Evolutionary conservation across 2,888 invertebrate genomes (phyloP), one percentile per base, ranked within the genome.

Genomic region (Microctonus brassicae): DNA sequence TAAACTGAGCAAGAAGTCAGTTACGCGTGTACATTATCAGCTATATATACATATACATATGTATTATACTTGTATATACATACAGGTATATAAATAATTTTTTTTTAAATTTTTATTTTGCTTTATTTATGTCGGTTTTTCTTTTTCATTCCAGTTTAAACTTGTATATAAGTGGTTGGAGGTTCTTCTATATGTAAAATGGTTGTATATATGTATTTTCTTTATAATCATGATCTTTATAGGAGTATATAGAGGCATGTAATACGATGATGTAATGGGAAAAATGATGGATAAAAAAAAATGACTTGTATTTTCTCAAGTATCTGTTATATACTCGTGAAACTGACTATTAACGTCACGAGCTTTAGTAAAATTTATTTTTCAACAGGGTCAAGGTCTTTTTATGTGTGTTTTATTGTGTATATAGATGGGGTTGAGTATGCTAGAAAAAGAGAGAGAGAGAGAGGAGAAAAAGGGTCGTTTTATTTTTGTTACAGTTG

Each of bases 1-100:
- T 86, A 84, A 83, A 82, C 85, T 80, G 80, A 83, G 81, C 84
- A 82, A 85, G 84, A 82, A 86, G 86, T 84, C 86, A 83, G 86
- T 85, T 85, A 84, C 83, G 83, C 81, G n/a, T 81, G 78, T 80
- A 52, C 76, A 65, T 69, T 61, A 71, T 61, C 11, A 55, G 17
- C 33, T 67, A 58, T 53, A 36, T 57, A 57, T 36, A 55, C 47
- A 72, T 47, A 70, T 65, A 58, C 24, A 64, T 55, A 52, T 39
- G 73, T 69, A 73, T 68, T 71, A 47, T 29, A 29, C 7, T 5
- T 29, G 7, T 5, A 29, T 29, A 29, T 29, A 29, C 29, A 29
- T 29, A 29, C 29, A 29, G 7, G 7, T 29, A 29, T 7, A 29
- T 29, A 29, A 5, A 29, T 3, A 29, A 5, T 29, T 29, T 57